phyloP scores from a whole-genome alignment of 1,140 invertebrate species.

The Tachypleus tridentatus region DNA sequence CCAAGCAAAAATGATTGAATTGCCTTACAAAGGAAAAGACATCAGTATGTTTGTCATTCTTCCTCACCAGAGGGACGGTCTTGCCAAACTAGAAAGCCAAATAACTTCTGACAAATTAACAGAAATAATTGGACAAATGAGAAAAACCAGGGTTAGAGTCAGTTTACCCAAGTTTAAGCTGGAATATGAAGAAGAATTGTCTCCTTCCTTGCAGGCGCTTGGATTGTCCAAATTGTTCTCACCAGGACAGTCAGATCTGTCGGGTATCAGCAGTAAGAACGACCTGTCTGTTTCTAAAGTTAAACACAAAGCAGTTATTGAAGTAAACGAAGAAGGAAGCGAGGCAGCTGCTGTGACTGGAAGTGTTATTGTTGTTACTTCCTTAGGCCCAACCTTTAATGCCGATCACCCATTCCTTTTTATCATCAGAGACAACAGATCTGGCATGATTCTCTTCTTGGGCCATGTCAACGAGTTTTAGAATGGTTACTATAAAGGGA shows the following conservation, averaged over 20 bases:
- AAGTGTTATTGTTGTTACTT: constrained; percentile 24
- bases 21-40: constrained; percentile 50
- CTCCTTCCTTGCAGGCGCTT: constrained; percentile 12
- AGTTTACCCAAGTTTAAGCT: constrained; percentile 27
- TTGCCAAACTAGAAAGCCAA: constrained; percentile 14
- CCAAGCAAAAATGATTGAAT: constrained; percentile 45
- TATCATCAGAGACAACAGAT: neutral
- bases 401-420: neutral
- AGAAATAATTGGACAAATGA: constrained; percentile 3
- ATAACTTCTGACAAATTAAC: constrained; percentile 4
- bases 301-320: constrained; percentile 42
- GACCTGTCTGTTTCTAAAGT: constrained; percentile 26
- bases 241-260: constrained; percentile 17
- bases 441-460: neutral
- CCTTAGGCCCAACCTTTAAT: neutral
- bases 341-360: constrained; percentile 52
- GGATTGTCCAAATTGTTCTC: constrained; percentile 24
- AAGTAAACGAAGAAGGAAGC: constrained; percentile 57
- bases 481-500: too few species aligned
- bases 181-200: constrained; percentile 19
- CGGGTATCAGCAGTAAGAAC: constrained; percentile 12
- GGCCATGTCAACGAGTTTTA: neutral
- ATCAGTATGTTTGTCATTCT: constrained; percentile 31
- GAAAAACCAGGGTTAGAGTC: constrained; percentile 17
- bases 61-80: constrained; percentile 22